Percentiles rank a stretch among this genome's conserved stretches.
phyloP scores from a whole-genome alignment of 64 coral and sea anemone species.

The Catalaphyllia jardinei region DNA sequence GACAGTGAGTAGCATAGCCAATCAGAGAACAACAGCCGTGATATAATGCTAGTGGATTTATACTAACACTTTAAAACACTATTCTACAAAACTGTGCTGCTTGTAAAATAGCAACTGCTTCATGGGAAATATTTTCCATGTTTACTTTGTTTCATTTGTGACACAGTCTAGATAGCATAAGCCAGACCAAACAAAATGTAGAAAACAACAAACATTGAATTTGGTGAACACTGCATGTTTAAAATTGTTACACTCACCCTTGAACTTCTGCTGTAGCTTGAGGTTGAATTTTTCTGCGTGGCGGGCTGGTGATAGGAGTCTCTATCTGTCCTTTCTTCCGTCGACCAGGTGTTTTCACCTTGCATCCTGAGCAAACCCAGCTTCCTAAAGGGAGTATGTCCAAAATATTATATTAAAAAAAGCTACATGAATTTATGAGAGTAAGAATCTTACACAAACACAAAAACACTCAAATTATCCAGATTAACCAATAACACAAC shows the following conservation, averaged over 20 bases:
- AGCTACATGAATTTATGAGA: not conserved
- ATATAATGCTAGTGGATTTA: too few relatives aligned
- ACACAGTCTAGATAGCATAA: too few relatives aligned
- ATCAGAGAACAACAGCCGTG: too few relatives aligned
- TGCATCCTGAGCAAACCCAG: constrained; percentile 91
- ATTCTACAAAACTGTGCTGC: not conserved
- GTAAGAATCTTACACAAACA: too few relatives aligned
- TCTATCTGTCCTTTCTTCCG: constrained; percentile 85
- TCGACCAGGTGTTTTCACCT: constrained; percentile 86
- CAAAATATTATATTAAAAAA: not conserved
- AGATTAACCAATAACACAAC: too few relatives aligned
- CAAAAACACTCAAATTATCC: not conserved
- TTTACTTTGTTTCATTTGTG: too few relatives aligned
- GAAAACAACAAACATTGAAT: too few relatives aligned
- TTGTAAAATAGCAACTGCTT: too few relatives aligned
- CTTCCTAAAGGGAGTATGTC: constrained; percentile 53
- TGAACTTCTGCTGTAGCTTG: constrained; percentile 64
- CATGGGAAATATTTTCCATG: too few relatives aligned
- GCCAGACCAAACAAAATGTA: too few relatives aligned
- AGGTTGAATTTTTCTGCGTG: constrained; percentile 95
- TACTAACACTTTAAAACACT: too few relatives aligned
- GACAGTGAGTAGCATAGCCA: too few relatives aligned
- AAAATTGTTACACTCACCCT: not conserved
- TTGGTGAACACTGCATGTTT: not conserved
- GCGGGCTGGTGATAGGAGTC: constrained; percentile 85